phyloP scores from a whole-genome alignment of 2,888 invertebrate species.

The Drosophila multiciliata region DNA sequence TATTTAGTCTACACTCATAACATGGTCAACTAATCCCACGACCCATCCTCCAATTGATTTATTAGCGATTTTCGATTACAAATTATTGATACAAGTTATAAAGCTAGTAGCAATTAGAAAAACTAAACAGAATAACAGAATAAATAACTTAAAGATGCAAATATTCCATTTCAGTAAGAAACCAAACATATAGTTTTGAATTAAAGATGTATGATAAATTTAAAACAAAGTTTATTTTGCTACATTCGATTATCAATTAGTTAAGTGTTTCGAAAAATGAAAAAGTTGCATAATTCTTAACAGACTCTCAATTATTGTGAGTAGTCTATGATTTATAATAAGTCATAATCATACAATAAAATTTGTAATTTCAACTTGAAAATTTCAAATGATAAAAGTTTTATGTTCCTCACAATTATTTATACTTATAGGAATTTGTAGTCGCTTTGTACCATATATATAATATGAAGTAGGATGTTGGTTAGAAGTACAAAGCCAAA shows the following conservation, averaged over 20 bases:
- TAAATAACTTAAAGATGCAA: conserved; percentile 16
- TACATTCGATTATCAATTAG: not conserved
- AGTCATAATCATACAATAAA: too few relatives aligned
- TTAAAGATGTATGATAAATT: not conserved
- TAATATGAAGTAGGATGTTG: conserved; percentile 8
- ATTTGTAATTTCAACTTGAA: conserved; percentile 6
- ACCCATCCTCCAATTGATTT: too few relatives aligned
- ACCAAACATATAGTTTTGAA: conserved; percentile 40
- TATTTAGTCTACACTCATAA: too few relatives aligned
- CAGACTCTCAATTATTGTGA: conserved; percentile 4
- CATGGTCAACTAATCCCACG: too few relatives aligned
- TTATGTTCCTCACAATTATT: not conserved
- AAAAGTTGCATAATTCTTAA: conserved; percentile 1
- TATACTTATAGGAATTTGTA: conserved; percentile 2
- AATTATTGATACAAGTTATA: too few relatives aligned
- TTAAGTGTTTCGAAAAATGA: conserved; percentile 10
- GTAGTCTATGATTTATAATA: conserved; percentile 3
- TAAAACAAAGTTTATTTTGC: too few relatives aligned
- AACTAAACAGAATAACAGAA: conserved; percentile 13
- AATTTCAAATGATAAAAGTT: not conserved
- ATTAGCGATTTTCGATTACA: too few relatives aligned
- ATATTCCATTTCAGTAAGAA: not conserved
- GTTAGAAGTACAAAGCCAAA: not conserved
- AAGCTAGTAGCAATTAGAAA: conserved; percentile 22
- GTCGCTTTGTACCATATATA: conserved; percentile 38